Evolutionary conservation across 2,888 invertebrate species (phyloP).

Genomic region (Euplexia lucipara): DNA sequence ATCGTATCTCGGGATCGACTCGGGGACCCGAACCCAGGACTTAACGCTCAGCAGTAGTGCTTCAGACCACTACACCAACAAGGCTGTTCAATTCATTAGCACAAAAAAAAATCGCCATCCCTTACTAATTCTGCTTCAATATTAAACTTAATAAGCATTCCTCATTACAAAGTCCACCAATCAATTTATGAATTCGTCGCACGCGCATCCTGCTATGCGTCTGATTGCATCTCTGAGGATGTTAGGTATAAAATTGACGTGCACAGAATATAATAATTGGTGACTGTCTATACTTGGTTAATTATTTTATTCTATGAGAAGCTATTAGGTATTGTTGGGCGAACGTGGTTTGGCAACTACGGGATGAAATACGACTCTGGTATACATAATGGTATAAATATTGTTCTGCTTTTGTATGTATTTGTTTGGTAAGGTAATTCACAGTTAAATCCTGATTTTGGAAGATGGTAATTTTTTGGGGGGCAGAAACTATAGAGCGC

Average conservation of each 20-base stretch:
- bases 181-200: conserved; percentile 68
- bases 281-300: conserved; percentile 48
- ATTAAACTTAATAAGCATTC: conserved; percentile 18
- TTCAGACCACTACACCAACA: too few relatives aligned
- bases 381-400: conserved; percentile 21
- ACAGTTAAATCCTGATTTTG: conserved; percentile 4
- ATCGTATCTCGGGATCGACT: too few relatives aligned
- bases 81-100: too few relatives aligned
- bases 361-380: conserved; percentile 19
- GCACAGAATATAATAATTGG: conserved; percentile 59
- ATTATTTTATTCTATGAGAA: conserved; percentile 59
- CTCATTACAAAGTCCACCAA: conserved; percentile 56
- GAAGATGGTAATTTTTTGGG: too few relatives aligned
- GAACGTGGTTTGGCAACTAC: conserved; percentile 45
- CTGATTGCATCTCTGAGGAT: conserved; percentile 76
- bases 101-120: neutral
- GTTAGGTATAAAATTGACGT: conserved; percentile 67
- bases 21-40: too few relatives aligned
- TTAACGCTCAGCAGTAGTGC: too few relatives aligned
- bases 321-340: conserved; percentile 49
- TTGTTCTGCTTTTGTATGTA: conserved; percentile 37
- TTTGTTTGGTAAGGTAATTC: conserved; percentile 5
- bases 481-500: too few relatives aligned
- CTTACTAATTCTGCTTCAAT: conserved; percentile 12
- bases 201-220: conserved; percentile 73